Conservation (phyloP, 2,113 vertebrate genomes). For the Carassius gibelio region DNA sequence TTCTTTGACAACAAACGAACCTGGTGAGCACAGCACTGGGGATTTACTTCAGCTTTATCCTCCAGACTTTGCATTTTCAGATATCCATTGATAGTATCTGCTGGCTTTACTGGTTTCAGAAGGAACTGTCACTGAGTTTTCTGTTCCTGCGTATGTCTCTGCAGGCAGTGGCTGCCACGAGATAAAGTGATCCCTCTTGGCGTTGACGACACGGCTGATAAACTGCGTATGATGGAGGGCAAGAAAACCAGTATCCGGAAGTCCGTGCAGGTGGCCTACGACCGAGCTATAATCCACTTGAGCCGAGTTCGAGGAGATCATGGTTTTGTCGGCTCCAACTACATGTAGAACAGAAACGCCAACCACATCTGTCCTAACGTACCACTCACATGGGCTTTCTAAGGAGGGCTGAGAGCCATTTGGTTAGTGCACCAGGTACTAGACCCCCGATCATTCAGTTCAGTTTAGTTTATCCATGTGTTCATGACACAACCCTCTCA, state of each 20-base stretch:
- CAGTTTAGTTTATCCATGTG: background rate
- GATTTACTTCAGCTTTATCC: background rate
- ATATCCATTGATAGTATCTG: background rate
- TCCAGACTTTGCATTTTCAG: background rate
- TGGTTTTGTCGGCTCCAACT: slow-evolving; percentile 84
- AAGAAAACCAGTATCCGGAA: slow-evolving; percentile 96
- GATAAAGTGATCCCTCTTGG: slow-evolving; percentile 91
- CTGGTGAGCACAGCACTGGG: slow-evolving; percentile 80
- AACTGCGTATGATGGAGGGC: slow-evolving; percentile 94
- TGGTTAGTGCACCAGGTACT: background rate
- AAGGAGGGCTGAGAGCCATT: background rate
- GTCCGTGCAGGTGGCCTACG: slow-evolving; percentile 96
- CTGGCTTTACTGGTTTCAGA: background rate
- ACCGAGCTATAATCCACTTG: slow-evolving; percentile 93
- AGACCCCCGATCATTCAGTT: slow-evolving; percentile 6
- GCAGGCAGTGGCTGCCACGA: slow-evolving; percentile 95
- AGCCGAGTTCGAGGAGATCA: slow-evolving; percentile 88
- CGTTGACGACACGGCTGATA: slow-evolving; percentile 92
- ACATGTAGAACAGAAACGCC: slow-evolving; percentile 75
- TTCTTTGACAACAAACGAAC: slow-evolving; percentile 99
- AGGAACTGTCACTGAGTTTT: background rate
- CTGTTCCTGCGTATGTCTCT: slow-evolving; percentile 1
- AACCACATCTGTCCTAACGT: slow-evolving; percentile 3
- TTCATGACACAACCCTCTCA: background rate
- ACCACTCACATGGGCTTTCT: slow-evolving; percentile 13